Evolutionary conservation across 2,113 vertebrate species (phyloP).

Genomic region (Rhabdornis inornatus): DNA sequence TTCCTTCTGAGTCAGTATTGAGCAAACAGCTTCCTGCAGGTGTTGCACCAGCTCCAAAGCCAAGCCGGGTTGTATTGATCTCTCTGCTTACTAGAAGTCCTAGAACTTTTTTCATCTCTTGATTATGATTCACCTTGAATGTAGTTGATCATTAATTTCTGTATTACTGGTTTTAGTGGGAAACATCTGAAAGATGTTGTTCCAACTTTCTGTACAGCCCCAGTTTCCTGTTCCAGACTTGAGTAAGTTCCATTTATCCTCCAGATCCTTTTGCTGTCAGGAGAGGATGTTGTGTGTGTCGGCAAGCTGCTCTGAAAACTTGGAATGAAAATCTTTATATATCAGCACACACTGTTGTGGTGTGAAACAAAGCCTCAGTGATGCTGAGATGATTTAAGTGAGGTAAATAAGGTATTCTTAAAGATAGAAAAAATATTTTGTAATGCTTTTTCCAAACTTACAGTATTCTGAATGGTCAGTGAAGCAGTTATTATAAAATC

Average conservation of each 20-base stretch:
- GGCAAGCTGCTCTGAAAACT: neutral
- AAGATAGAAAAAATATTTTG: neutral
- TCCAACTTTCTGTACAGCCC: neutral
- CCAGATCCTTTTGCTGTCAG: neutral
- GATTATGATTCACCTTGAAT: neutral
- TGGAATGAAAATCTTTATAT: neutral
- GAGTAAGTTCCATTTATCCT: neutral
- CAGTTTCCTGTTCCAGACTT: neutral
- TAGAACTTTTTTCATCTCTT: neutral
- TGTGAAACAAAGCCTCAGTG: neutral
- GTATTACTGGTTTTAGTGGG: neutral
- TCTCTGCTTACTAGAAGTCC: neutral
- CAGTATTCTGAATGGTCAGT: neutral
- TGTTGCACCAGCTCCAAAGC: neutral
- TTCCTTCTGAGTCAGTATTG: constrained; percentile 29
- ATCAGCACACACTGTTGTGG: neutral
- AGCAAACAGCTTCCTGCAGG: neutral
- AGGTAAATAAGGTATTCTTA: neutral
- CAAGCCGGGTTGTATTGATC: neutral
- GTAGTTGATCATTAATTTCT: neutral
- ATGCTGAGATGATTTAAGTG: neutral
- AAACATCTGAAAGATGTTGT: neutral
- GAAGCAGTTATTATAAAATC: neutral
- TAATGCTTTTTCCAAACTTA: neutral
- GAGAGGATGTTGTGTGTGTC: neutral